These are phyloP conservation scores for Mythimna impura DNA, from an alignment of 2,888 invertebrate genomes.

Conservation along the genomic window DNA sequence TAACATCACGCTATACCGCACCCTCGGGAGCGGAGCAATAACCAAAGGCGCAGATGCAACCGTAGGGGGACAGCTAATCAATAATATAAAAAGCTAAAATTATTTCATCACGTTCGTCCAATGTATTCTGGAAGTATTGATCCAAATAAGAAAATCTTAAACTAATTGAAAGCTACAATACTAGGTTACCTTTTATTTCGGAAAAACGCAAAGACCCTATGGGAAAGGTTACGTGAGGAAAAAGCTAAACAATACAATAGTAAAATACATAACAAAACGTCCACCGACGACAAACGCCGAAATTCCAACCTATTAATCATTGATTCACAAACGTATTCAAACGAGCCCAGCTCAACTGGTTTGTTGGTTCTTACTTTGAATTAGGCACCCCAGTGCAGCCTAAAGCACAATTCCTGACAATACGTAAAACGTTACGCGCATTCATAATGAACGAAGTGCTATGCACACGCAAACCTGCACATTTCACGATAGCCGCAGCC, in stretches of 20 bases:
- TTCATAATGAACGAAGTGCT: slow-evolving; percentile 62
- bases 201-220: background rate
- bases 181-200: background rate
- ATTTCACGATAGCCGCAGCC: slow-evolving; percentile 68
- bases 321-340: slow-evolving; percentile 35
- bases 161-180: background rate
- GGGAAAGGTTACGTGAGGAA: background rate
- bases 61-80: too few relatives aligned
- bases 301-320: slow-evolving; percentile 27
- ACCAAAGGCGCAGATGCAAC: too few relatives aligned
- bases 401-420: slow-evolving; percentile 57
- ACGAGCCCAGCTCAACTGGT: slow-evolving; percentile 18
- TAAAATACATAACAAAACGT: background rate
- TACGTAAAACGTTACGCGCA: slow-evolving; percentile 58
- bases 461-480: slow-evolving; percentile 64
- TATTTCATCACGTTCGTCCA: too few relatives aligned
- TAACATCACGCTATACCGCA: too few relatives aligned
- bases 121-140: background rate
- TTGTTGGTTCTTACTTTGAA: slow-evolving; percentile 33
- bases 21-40: too few relatives aligned
- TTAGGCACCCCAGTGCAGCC: slow-evolving; percentile 42
- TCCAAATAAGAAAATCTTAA: background rate
- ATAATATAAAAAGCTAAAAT: too few relatives aligned
- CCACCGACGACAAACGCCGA: background rate
- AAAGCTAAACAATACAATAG: background rate